These are phyloP conservation scores for Heliothis peltigera DNA, from an alignment of 2,888 invertebrate genomes.

Conservation along the genomic window DNA sequence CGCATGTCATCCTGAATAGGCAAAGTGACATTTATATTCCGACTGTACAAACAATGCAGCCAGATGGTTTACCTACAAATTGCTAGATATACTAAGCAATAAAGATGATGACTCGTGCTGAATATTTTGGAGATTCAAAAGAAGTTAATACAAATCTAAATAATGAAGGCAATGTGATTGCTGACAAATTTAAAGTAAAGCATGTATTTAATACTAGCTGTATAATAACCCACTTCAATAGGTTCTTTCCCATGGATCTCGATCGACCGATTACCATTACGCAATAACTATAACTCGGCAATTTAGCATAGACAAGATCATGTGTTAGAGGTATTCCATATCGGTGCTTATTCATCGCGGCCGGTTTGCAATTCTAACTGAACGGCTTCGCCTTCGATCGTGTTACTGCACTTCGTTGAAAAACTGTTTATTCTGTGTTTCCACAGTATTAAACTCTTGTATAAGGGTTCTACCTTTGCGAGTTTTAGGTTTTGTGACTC, in stretches of 20 bases:
- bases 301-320: conserved; percentile 57
- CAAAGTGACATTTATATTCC: conserved; percentile 46
- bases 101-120: background rate
- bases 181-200: conserved; percentile 3
- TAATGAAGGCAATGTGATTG: background rate
- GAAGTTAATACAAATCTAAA: background rate
- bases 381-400: conserved; percentile 33
- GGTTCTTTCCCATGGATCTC: conserved; percentile 50
- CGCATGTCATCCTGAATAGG: conserved; percentile 45
- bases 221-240: conserved; percentile 34
- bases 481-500: too few relatives aligned
- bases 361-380: conserved; percentile 49
- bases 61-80: conserved; percentile 43
- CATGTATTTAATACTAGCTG: conserved; percentile 16
- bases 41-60: conserved; percentile 24
- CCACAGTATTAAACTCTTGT: conserved; percentile 13
- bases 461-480: too few relatives aligned
- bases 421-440: conserved; percentile 39
- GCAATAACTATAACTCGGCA: conserved; percentile 56
- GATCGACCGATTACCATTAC: conserved; percentile 47
- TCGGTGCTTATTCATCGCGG: conserved; percentile 44
- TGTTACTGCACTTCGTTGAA: conserved; percentile 44
- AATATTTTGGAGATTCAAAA: background rate
- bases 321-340: conserved; percentile 44
- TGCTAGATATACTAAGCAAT: conserved; percentile 12